These are phyloP conservation scores for Rhagonycha lutea DNA, from an alignment of 2,888 invertebrate species.

Conservation along the genomic window DNA sequence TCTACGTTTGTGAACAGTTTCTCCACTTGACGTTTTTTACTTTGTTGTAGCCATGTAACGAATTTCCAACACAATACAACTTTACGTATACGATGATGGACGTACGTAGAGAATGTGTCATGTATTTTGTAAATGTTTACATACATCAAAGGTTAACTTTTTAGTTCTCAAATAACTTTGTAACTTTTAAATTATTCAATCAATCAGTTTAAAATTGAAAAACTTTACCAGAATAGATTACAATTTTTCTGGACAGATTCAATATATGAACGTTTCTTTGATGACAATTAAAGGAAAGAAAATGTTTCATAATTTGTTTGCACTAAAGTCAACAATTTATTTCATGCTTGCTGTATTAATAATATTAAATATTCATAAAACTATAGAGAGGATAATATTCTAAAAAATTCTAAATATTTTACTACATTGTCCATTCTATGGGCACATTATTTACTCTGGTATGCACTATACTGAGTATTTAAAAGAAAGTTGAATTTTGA, in stretches of 20 bases:
- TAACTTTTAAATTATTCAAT: constrained; percentile 4
- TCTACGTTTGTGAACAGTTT: neutral
- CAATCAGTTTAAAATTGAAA: neutral
- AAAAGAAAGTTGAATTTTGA: too few relatives aligned
- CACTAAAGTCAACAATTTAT: too few relatives aligned
- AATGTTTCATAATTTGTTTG: too few relatives aligned
- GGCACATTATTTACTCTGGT: too few relatives aligned
- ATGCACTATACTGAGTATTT: too few relatives aligned
- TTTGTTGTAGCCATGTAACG: neutral
- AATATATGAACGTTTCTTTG: neutral
- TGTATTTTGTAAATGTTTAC: neutral
- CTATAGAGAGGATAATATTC: too few relatives aligned
- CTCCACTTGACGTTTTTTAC: neutral
- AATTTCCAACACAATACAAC: neutral
- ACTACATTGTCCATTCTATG: too few relatives aligned
- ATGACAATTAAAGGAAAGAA: neutral
- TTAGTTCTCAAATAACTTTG: neutral
- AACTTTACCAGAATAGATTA: neutral
- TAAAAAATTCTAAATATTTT: too few relatives aligned
- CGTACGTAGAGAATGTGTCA: neutral
- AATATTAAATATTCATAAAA: too few relatives aligned
- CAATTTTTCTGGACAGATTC: neutral
- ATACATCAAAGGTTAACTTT: constrained; percentile 3
- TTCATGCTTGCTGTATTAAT: too few relatives aligned
- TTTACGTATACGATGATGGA: neutral